Base-by-base conservation (phyloP, 2,113 vertebrate genomes). In the Passer domesticus region DNA sequence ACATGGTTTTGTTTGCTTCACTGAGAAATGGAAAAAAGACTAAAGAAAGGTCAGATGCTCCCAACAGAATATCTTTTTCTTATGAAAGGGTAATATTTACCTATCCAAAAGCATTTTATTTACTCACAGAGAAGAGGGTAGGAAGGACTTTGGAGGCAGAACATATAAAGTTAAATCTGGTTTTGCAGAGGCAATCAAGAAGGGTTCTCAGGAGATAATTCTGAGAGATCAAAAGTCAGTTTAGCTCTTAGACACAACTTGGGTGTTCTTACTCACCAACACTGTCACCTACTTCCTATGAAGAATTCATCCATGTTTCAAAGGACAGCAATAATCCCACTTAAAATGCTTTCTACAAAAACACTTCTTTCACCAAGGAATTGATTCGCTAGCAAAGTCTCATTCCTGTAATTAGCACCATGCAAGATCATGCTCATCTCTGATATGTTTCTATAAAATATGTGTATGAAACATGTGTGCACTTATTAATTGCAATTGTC, bases 311-410 rank as follows among this genome's bases (percentile, higher is more conserved):
- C 87, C 89, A 28, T 0, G 0, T 72, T 89, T 64, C 44, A 82
- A 96, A 94, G 31, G 31, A 68, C 28, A 66, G 73, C 49, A 92
- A 52, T 64, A 96, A 94, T 79, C 62, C 44, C 58, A 76, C 70
- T 87, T 84, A 75, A 81, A 79, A 72, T 66, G 24, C 53, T 44
- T 93, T 72, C 73, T 84, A 67, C 52, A 37, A 56, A 89, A 92
- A 64, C 6, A 23, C 15, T 79, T 59, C 9, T 79, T 91, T 84
- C 84, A 82, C 13, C 19, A 68, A 94, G 44, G 35, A 72, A 49
- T 1, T 53, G 49, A 87, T 89, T 87, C 28, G 21, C 23, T 59
- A n/a, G 41, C 49, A 49, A 82, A 82, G 46, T 60, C 31, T 78
- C 6, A 28, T 85, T 91, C 50, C 43, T 66, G 11, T 79, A 53